Evolutionary conservation across 2,113 vertebrate species (phyloP).

Genomic region (Epinephelus cyanopodus): DNA sequence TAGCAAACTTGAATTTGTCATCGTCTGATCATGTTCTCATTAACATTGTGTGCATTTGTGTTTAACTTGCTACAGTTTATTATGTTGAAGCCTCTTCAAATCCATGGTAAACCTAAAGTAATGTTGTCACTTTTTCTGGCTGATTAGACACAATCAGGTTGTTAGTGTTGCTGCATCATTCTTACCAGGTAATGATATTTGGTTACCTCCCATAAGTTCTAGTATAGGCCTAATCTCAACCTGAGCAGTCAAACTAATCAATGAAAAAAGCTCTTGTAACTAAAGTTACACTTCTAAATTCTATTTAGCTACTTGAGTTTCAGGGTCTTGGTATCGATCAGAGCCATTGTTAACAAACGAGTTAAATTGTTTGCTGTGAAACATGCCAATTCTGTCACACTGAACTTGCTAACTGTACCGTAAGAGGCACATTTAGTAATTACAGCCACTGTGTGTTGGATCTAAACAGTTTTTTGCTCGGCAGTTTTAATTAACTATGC

Average conservation of each 20-base stretch:
- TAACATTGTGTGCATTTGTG: neutral
- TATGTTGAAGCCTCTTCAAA: neutral
- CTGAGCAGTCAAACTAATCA: neutral
- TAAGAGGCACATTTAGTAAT: neutral
- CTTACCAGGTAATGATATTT: neutral
- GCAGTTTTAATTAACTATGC: too few relatives aligned
- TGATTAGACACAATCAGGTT: neutral
- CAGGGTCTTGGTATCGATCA: neutral
- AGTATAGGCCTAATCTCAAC: neutral
- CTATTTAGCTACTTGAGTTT: neutral
- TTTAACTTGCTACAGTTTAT: neutral
- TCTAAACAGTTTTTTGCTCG: too few relatives aligned
- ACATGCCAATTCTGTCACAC: neutral
- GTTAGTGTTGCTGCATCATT: neutral
- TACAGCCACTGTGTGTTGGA: neutral
- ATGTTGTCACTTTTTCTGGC: neutral
- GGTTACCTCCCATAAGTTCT: neutral
- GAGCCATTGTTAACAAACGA: neutral
- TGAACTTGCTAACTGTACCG: neutral
- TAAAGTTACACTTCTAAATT: neutral
- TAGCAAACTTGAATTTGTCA: neutral
- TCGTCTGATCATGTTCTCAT: neutral
- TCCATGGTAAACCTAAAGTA: neutral
- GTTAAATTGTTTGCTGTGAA: neutral
- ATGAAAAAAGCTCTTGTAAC: neutral